A percentile compares a stretch with the other conserved stretches of the same genome.
Conservation (phyloP, 2,797 vertebrate species). For the Tenualosa ilisha region DNA sequence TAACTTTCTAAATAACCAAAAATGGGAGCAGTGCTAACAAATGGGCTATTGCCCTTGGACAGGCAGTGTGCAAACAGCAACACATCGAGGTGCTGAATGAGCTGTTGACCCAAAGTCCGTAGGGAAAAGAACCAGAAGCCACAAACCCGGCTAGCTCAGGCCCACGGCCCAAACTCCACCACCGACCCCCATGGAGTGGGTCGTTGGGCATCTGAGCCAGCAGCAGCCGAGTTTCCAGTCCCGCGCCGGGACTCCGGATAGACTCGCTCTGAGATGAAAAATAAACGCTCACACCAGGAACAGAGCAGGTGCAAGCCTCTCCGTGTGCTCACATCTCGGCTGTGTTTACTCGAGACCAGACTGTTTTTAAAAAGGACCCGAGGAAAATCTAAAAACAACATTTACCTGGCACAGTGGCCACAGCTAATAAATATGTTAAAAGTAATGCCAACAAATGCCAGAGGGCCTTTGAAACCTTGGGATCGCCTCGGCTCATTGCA, state of each 20-base stretch:
- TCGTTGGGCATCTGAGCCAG: neutral
- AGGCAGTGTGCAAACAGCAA: conserved; percentile 57
- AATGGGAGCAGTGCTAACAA: conserved; percentile 47
- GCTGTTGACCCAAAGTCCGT: conserved; percentile 53
- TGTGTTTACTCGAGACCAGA: conserved; percentile 32
- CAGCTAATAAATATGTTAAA: neutral
- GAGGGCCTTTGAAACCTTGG: neutral
- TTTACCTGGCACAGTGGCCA: conserved; percentile 36
- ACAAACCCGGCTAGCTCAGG: conserved; percentile 45
- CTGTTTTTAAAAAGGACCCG: conserved; percentile 46
- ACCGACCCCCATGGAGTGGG: neutral
- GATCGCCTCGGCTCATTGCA: neutral
- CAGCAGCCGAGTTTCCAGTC: conserved; percentile 39
- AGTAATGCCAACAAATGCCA: neutral
- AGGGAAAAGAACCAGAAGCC: conserved; percentile 58
- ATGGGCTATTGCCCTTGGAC: conserved; percentile 59
- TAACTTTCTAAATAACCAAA: conserved; percentile 48
- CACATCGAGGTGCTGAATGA: conserved; percentile 62
- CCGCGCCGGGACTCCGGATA: conserved; percentile 42
- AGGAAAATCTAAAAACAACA: conserved; percentile 32
- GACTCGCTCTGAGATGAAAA: conserved; percentile 52
- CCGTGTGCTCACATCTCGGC: conserved; percentile 9
- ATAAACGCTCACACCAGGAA: conserved; percentile 46
- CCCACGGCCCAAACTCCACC: conserved; percentile 23
- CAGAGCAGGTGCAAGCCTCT: conserved; percentile 47